Evolutionary conservation across 2,113 vertebrate genomes (phyloP).

Genomic region (Perca flavescens): DNA sequence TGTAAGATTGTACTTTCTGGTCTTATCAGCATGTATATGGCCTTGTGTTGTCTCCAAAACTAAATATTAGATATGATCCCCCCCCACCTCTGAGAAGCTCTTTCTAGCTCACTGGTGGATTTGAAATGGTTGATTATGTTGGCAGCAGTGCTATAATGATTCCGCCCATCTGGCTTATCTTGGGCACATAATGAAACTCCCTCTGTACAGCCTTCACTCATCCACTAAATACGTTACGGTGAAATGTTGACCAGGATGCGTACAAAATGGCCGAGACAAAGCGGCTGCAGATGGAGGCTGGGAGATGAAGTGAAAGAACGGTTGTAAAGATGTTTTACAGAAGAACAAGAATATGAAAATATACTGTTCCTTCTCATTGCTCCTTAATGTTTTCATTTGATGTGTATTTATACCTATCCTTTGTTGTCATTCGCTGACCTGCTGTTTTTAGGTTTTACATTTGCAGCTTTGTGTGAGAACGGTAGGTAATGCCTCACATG

Average conservation of each 20-base stretch:
- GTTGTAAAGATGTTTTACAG: background rate
- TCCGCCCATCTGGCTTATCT: slow-evolving; percentile 55
- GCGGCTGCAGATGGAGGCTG: slow-evolving; percentile 47
- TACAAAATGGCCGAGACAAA: slow-evolving; percentile 39
- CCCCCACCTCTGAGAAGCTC: slow-evolving; percentile 16
- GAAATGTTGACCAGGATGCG: slow-evolving; percentile 43
- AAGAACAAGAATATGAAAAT: background rate
- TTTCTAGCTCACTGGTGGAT: slow-evolving; percentile 69
- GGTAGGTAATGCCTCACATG: slow-evolving; percentile 43
- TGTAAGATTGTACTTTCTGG: background rate
- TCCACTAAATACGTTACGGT: slow-evolving; percentile 55
- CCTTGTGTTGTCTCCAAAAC: background rate
- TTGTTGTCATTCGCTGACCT: background rate
- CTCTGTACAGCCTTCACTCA: slow-evolving; percentile 49
- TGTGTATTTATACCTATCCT: background rate
- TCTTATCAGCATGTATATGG: slow-evolving; percentile 3
- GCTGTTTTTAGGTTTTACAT: slow-evolving; percentile 25
- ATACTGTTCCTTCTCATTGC: background rate
- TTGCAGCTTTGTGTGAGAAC: slow-evolving; percentile 1
- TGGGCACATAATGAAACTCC: slow-evolving; percentile 51
- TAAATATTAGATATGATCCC: slow-evolving; percentile 3
- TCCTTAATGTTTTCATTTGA: background rate
- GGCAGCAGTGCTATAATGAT: slow-evolving; percentile 55
- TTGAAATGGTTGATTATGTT: slow-evolving; percentile 66
- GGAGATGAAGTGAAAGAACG: background rate